These are phyloP conservation scores for Takifugu rubripes DNA, from an alignment of 2,797 vertebrate species.

Conservation along the genomic window DNA sequence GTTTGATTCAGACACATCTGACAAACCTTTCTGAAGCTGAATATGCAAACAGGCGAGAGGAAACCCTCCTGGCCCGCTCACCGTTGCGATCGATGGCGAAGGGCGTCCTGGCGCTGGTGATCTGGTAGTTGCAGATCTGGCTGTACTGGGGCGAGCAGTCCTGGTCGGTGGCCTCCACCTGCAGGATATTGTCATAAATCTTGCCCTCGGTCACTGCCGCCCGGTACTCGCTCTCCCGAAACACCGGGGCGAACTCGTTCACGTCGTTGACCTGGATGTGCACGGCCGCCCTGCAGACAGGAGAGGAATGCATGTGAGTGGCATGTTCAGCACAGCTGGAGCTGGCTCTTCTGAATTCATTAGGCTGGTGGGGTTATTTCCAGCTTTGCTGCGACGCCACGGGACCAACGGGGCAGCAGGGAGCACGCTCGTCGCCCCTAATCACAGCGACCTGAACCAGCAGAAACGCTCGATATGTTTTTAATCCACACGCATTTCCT, in stretches of 20 bases:
- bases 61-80: constrained; percentile 65
- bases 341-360: no score
- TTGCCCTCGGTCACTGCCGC: constrained; percentile 88
- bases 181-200: constrained; percentile 94
- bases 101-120: constrained; percentile 83
- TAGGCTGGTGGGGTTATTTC: no score
- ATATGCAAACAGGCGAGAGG: no score
- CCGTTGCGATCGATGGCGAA: constrained; percentile 96
- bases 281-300: constrained; percentile 85
- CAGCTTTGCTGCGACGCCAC: no score
- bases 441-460: no score
- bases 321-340: no score
- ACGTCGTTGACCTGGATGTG: constrained; percentile 96
- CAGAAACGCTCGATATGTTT: no score
- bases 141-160: constrained; percentile 96
- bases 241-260: constrained; percentile 92
- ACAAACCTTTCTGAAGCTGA: no score
- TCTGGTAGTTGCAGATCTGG: constrained; percentile 96
- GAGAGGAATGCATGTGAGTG: not conserved
- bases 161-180: constrained; percentile 90
- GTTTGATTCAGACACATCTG: no score
- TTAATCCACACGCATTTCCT: no score
- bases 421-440: no score
- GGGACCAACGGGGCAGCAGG: no score
- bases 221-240: constrained; percentile 85